phyloP scores from a whole-genome alignment of 1,140 invertebrate species.

The Antheraea mylitta region DNA sequence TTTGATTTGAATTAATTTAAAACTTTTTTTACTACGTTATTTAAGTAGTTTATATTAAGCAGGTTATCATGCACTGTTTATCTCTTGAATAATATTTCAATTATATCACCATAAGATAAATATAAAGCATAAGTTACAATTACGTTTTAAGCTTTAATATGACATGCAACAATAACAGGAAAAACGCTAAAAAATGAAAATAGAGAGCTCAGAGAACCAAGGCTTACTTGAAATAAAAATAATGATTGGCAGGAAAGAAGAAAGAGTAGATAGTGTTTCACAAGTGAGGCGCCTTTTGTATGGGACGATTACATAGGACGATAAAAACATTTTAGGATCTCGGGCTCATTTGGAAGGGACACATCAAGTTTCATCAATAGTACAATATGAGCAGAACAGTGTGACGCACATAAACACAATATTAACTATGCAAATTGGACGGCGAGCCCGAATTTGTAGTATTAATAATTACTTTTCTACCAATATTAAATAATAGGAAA shows the following conservation, averaged over 20 bases:
- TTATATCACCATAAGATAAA: neutral
- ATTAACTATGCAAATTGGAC: slow-evolving; percentile 60
- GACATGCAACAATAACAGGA: slow-evolving; percentile 4
- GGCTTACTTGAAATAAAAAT: slow-evolving; percentile 12
- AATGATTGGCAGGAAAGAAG: slow-evolving; percentile 33
- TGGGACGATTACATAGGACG: slow-evolving; percentile 44
- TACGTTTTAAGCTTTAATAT: neutral
- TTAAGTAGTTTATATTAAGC: neutral
- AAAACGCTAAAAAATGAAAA: neutral
- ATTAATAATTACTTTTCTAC: no score
- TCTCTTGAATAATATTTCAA: neutral
- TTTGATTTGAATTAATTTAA: neutral
- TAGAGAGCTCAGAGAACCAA: neutral
- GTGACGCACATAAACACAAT: slow-evolving; percentile 76
- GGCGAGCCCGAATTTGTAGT: slow-evolving; percentile 38
- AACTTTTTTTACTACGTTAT: neutral
- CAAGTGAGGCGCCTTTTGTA: slow-evolving; percentile 75
- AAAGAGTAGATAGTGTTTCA: slow-evolving; percentile 51
- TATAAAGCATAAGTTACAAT: neutral
- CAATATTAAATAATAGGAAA: slow-evolving; percentile 10
- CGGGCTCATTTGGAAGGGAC: slow-evolving; percentile 64
- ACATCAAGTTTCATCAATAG: slow-evolving; percentile 62
- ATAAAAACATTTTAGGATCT: slow-evolving; percentile 39
- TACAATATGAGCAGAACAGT: slow-evolving; percentile 72
- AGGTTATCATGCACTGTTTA: neutral